Evolutionary conservation across 2,113 vertebrate species (phyloP).

Genomic region (Rhinopithecus roxellana): DNA sequence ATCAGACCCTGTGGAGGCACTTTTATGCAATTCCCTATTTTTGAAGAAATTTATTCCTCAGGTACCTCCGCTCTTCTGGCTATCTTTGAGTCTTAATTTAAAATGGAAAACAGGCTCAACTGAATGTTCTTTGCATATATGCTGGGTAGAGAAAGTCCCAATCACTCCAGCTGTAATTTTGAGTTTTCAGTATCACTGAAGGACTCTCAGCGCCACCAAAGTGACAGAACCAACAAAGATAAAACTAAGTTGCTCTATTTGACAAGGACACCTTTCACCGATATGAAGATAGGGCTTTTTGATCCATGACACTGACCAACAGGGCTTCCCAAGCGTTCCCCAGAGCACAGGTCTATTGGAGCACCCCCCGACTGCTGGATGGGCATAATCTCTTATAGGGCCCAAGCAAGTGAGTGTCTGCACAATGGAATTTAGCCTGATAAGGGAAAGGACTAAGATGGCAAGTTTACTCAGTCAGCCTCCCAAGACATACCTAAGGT

Average conservation of each 20-base stretch:
- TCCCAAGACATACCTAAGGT: neutral
- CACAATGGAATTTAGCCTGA: slow-evolving; percentile 34
- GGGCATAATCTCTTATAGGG: neutral
- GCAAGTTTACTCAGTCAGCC: slow-evolving; percentile 31
- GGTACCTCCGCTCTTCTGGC: neutral
- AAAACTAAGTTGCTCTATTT: neutral
- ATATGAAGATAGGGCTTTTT: neutral
- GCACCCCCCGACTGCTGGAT: neutral
- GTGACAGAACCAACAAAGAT: neutral
- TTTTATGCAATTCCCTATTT: neutral
- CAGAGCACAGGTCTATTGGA: neutral
- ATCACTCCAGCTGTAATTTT: neutral
- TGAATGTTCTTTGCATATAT: neutral
- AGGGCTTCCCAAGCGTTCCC: neutral
- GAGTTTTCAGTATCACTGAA: neutral
- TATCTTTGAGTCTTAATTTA: neutral
- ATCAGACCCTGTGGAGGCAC: neutral
- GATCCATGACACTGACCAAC: neutral
- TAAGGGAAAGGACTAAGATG: slow-evolving; percentile 42
- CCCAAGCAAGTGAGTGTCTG: neutral
- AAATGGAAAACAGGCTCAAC: neutral
- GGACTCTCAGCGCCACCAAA: neutral
- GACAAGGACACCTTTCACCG: neutral
- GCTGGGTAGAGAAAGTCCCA: neutral
- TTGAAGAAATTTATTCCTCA: neutral